Percentiles rank a stretch among this genome's conserved stretches.
phyloP scores from a whole-genome alignment of 2,797 vertebrate species.

The Pteropus rufus region DNA sequence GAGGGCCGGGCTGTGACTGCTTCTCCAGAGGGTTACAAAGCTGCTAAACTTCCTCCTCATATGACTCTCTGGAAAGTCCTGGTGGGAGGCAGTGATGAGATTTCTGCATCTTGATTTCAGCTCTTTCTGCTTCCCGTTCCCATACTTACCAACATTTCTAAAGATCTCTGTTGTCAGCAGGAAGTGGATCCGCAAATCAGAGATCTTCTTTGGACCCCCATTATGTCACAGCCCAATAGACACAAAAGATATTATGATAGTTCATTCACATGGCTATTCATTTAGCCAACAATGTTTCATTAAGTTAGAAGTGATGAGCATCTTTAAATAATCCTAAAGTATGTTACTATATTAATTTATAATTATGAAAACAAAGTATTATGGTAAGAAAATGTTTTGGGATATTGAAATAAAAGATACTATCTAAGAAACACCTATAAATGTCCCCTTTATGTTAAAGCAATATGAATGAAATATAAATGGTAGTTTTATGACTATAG shows the following conservation, averaged over 20 bases:
- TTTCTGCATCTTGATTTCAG: neutral
- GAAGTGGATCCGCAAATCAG: neutral
- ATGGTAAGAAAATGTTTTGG: neutral
- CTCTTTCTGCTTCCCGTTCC: neutral
- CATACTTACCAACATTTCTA: neutral
- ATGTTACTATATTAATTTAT: neutral
- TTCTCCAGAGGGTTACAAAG: neutral
- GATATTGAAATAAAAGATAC: neutral
- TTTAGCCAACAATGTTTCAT: neutral
- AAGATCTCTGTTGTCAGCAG: neutral
- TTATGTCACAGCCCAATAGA: neutral
- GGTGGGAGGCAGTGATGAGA: neutral
- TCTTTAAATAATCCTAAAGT: neutral
- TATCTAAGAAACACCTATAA: neutral
- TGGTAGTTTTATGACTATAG: neutral
- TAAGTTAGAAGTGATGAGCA: neutral
- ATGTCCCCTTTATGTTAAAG: neutral
- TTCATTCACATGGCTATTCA: neutral
- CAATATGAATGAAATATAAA: neutral
- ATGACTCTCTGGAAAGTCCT: neutral
- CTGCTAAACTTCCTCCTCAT: neutral
- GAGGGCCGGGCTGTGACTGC: neutral
- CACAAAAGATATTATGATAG: neutral
- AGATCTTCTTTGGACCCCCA: neutral
- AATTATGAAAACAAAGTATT: constrained; percentile 21